phyloP scores from a whole-genome alignment of 2,888 invertebrate species.

The Tortrix viridana region DNA sequence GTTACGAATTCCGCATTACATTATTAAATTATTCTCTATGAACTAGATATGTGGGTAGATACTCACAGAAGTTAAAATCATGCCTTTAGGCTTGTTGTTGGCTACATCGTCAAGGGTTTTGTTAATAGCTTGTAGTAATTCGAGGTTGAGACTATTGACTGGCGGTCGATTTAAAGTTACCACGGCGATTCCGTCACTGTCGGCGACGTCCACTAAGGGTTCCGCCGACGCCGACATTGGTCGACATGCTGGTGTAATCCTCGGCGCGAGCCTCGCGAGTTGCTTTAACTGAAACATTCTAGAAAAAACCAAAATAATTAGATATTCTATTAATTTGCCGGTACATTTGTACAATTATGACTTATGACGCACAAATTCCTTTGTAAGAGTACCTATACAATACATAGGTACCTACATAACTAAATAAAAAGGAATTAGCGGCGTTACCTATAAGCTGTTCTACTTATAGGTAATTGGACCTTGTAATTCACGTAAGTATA shows the following conservation, averaged over 20 bases:
- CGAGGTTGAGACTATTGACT: conserved; percentile 89
- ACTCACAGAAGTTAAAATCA: conserved; percentile 90
- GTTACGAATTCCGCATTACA: no score
- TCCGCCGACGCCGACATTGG: conserved; percentile 9
- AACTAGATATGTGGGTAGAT: no score
- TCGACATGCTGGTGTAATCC: not conserved
- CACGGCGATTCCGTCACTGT: conserved; percentile 86
- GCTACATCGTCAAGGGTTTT: conserved; percentile 83
- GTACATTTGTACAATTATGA: not conserved
- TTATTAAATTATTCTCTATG: no score
- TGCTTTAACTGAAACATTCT: conserved; percentile 8
- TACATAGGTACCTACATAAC: no score
- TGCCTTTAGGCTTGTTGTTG: conserved; percentile 85
- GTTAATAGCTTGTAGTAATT: conserved; percentile 85
- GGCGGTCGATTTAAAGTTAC: conserved; percentile 88
- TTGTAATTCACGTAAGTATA: no score
- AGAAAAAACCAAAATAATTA: not conserved
- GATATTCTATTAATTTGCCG: not conserved
- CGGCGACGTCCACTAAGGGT: conserved; percentile 37
- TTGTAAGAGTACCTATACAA: no score
- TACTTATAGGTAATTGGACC: no score
- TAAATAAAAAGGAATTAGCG: no score
- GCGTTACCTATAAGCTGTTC: no score
- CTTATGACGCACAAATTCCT: no score
- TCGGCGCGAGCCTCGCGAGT: not conserved